These are phyloP conservation scores for Campoletis sonorensis DNA, from an alignment of 1,140 invertebrate genomes.

Conservation along the genomic window DNA sequence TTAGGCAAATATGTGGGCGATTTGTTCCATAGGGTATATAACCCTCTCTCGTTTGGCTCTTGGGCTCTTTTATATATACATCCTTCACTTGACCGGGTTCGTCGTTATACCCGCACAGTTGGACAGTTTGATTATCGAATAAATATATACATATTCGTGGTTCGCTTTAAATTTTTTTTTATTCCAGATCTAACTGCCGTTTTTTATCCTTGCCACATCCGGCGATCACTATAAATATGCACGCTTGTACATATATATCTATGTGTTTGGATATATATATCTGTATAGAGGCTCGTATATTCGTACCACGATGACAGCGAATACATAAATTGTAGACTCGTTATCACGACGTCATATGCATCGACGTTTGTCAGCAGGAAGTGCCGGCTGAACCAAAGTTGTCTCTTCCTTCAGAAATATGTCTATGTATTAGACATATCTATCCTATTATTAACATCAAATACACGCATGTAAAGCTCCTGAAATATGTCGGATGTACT, in stretches of 20 bases:
- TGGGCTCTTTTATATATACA: not conserved
- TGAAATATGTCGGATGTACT: no score
- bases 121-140: conserved; percentile 39
- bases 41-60: not conserved
- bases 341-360: conserved; percentile 36
- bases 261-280: not conserved
- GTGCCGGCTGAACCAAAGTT: not conserved
- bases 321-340: conserved; percentile 37
- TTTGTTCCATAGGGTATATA: not conserved
- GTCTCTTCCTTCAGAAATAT: not conserved
- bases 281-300: not conserved
- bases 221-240: conserved; percentile 16
- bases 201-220: conserved; percentile 15
- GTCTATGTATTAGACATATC: no score
- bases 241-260: not conserved
- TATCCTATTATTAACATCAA: no score
- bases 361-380: conserved; percentile 25
- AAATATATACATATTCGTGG: conserved; percentile 15
- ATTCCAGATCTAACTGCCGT: not conserved
- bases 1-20: conserved; percentile 26
- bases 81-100: conserved; percentile 28
- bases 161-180: not conserved
- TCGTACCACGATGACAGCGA: conserved; percentile 23
- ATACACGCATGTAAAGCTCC: no score
- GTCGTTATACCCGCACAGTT: not conserved